Evolutionary conservation across 2,113 vertebrate species (phyloP), one percentile per base, ranked within the genome.

Genomic region (Melanotaenia duboulayi): DNA sequence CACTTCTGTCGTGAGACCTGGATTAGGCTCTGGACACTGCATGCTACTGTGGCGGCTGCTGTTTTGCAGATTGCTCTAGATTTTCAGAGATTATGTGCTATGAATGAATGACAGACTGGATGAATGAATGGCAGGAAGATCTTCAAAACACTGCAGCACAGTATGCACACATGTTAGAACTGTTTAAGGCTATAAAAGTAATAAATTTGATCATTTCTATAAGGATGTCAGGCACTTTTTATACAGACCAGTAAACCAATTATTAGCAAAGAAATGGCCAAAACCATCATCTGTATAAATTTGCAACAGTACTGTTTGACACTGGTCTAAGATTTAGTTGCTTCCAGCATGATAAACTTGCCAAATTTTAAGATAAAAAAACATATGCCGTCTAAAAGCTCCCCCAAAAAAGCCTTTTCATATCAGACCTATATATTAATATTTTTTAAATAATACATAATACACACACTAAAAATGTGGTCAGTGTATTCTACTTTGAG

Each of bases 41-140:
- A 84, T 85, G 84, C 89, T 78, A 87, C 74, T 82, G 76, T 72
- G 39, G 78, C 79, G 76, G 85, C 78, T 85, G 85, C 80, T 89
- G 80, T 81, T 88, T 90, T 83, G 88, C 83, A 88, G 89, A 93
- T 89, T 88, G 90, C 92, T 94, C 90, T 90, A 90, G 87, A 93
- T 90, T 90, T 88, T 76, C 83, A 74, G 91, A 93, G 92, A 94
- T 94, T 94, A 93, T 85, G 81, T 65, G 65, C 71, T 72, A 83
- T 79, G 71, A 91, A 89, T 87, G 88, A 91, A 88, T 88, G 85
- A 83, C 71, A 77, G 74, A 85, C 60, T 35, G 35, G 86, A 82
- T 92, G 87, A 90, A 90, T 89, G 87, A 85, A 78, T 75, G 73
- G 74, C 25, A 28, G 39, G 22, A 20, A 71, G 57, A 67, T 68